Base-by-base conservation (phyloP, 35 echinoderm and acorn worm genomes). In the Ptychodera flava region DNA sequence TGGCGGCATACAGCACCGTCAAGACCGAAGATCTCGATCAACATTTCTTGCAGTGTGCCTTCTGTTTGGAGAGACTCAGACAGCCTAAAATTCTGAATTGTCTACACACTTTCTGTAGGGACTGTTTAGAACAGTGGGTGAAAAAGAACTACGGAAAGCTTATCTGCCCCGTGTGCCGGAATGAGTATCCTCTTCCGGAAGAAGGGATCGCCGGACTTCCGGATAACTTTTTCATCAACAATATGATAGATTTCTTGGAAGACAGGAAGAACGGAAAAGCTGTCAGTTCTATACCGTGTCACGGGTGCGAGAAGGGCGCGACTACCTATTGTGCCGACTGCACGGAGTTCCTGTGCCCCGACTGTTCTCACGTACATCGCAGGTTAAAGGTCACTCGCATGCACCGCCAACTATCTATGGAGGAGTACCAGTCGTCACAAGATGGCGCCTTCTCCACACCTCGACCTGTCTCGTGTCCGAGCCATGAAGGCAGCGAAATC, bases 171-270 rank as follows among this genome's bases (percentile, higher is more conserved):
- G 90, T 98, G 28, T 98, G 95, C 77, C 90, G 95, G 6, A 98
- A 88, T 15, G 90, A 98, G 79, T 92, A 98, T 78, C 53, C 89
- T 27, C 81, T 98, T 31, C 82, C 90, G 0, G 86, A 90, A 77
- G 36, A 77, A 1, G 95, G 95, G 6, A 90, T 98, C 0, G 36
- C 80, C 0, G 85, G 90, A n/a, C 87, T 98, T 12, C 92, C 95
- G 10, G 95, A 98, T 81, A 98, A 98, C 33, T 98, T 98, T 85
- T 98, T 98, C 38, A 88, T 98, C 15, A 99, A 99, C 85, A 94
- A 90, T 64, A 99, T 99, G 35, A 99, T 99, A 33, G 96, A 99
- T 78, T 99, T 99, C 35, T 94, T 99, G 28, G 87, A 91, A 28
- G 45, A 64, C 45, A 87, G 88, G 32, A 99, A 99, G 82, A 89